These are phyloP conservation scores for Zophobas atratus DNA, from an alignment of 1,140 invertebrate genomes.

Conservation along the genomic window DNA sequence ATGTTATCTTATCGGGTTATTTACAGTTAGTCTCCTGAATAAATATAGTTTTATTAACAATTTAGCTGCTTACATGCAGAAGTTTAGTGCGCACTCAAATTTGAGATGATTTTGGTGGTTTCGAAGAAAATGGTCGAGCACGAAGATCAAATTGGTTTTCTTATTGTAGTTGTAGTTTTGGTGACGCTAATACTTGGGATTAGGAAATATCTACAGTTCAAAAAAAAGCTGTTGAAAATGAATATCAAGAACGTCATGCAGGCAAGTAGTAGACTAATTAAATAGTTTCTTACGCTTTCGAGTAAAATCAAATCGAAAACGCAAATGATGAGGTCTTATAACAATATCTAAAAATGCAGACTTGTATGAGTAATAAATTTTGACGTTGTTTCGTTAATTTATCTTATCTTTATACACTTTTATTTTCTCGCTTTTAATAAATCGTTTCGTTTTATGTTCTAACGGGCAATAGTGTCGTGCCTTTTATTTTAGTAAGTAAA, in stretches of 20 bases:
- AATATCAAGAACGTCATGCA: constrained; percentile 28
- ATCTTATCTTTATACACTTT: too few relatives aligned
- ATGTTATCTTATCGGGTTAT: constrained; percentile 28
- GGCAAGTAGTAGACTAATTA: constrained; percentile 23
- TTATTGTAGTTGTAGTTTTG: constrained; percentile 40
- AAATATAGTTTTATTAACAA: constrained; percentile 33
- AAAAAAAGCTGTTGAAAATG: constrained; percentile 32
- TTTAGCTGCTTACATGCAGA: constrained; percentile 12
- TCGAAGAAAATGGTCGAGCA: constrained; percentile 38
- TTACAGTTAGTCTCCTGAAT: constrained; percentile 32
- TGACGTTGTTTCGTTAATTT: too few relatives aligned
- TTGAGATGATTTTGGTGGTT: constrained; percentile 19
- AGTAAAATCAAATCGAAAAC: background rate
- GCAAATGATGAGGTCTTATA: background rate
- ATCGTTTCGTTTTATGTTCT: too few relatives aligned
- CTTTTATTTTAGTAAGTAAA: too few relatives aligned
- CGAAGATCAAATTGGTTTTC: constrained; percentile 48
- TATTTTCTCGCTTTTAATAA: too few relatives aligned
- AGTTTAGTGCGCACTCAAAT: constrained; percentile 17
- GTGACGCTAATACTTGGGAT: constrained; percentile 24
- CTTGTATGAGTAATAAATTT: too few relatives aligned
- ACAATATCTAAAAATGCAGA: too few relatives aligned
- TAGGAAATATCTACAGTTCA: constrained; percentile 31
- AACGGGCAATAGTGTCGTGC: too few relatives aligned
- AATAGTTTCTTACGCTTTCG: background rate